Evolutionary conservation across 1,140 invertebrate genomes (phyloP), one percentile per base, ranked within the genome.

Genomic region (Coelopa frigida): DNA sequence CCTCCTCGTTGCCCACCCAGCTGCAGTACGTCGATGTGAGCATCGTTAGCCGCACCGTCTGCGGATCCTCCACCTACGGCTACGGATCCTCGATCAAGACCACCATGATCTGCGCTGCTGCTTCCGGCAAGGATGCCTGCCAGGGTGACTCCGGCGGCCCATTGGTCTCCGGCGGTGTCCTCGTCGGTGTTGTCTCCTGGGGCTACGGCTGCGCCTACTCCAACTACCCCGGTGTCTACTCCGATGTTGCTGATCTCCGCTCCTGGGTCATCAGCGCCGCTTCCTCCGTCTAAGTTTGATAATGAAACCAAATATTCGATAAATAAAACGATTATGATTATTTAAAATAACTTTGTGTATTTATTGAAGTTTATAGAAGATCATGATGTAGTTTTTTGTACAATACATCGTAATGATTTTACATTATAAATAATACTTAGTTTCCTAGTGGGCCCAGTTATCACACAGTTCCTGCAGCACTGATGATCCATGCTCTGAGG

Each of bases 151-250:
- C 73, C 3, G 75, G 75, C 17, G 73, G 76, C 7, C 71, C 75
- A 20, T 53, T 76, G 44, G 57, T 72, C 4, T 46, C 48, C 7
- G 42, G 59, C 5, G 49, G 55, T 10, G 40, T 41, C 4, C 44
- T 72, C 20, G 60, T 69, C 27, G 82, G 82, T 41, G 63, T 84
- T 27, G 74, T 80, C 1, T 80, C 79, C 14, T 83, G 79, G 75
- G 81, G 81, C 8, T 67, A 72, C 31, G 73, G 48, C 6, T 64
- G 61, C 39, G 61, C 46, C 4, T 43, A 53, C 11, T 6, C 42
- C 14, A 53, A 62, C 29, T 65, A 65, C 14, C 81, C 82, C 0
- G 80, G 81, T 5, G 76, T 84, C 7, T 84, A 82, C 54, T 76
- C 79, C 0, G 71, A 78, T 46, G 70, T 82, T 12, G 56, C 63